Evolutionary conservation across 2,797 vertebrate species (phyloP).

Genomic region (Helicolenus hilgendorfi): DNA sequence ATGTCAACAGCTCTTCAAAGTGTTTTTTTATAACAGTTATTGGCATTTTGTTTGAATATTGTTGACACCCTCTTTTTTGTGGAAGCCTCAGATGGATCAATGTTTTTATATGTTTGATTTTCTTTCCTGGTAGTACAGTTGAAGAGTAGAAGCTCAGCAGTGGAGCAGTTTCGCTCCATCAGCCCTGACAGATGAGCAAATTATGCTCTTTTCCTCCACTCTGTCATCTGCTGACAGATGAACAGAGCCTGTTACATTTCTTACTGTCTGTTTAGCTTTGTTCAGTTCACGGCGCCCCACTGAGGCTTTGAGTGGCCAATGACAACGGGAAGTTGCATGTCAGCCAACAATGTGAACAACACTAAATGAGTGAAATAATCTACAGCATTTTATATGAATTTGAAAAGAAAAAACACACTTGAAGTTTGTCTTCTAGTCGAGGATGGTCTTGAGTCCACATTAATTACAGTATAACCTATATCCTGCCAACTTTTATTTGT

Average conservation of each 20-base stretch:
- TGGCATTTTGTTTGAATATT: neutral
- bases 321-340: neutral
- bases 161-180: constrained; percentile 4
- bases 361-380: neutral
- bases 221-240: constrained; percentile 17
- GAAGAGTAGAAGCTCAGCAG: neutral
- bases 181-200: constrained; percentile 21
- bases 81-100: neutral
- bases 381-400: neutral
- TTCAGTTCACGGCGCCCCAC: neutral
- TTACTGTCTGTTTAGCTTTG: neutral
- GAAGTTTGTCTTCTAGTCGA: neutral
- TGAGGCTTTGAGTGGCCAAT: neutral
- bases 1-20: neutral
- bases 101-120: neutral
- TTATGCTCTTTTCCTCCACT: constrained; percentile 7
- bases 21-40: neutral
- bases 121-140: neutral
- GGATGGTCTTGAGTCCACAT: neutral
- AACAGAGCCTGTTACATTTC: neutral
- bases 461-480: neutral
- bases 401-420: neutral
- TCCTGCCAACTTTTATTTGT: neutral
- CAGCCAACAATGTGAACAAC: neutral
- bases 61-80: neutral